Conservation (phyloP, 1,140 invertebrate species). For the Macrosteles quadrilineatus region DNA sequence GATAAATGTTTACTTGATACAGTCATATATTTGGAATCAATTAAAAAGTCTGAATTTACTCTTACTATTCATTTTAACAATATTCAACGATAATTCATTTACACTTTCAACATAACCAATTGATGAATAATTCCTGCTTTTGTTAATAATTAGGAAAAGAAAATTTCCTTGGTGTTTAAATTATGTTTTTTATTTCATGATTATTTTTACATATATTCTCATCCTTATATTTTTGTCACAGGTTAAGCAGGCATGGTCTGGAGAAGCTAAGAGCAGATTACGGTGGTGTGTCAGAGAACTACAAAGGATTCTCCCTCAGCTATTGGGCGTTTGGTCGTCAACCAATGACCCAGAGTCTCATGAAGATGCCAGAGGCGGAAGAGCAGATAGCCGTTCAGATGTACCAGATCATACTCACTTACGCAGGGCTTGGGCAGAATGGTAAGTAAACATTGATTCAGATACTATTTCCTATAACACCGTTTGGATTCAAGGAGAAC, state of each 20-base stretch:
- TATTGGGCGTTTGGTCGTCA: constrained; percentile 91
- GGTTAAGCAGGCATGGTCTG: constrained; percentile 83
- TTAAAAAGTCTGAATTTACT: no score
- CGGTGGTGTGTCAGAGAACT: constrained; percentile 74
- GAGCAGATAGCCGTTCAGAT: constrained; percentile 83
- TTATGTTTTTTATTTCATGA: no score
- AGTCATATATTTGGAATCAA: neutral
- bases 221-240: no score
- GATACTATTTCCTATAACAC: no score
- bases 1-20: constrained; percentile 16
- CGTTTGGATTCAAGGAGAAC: no score
- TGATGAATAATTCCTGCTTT: no score
- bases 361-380: constrained; percentile 80
- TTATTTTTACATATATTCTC: no score
- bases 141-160: no score
- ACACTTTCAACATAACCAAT: no score
- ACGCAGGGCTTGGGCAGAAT: constrained; percentile 80
- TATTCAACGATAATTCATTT: neutral
- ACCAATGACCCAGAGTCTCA: constrained; percentile 77
- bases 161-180: no score
- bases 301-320: constrained; percentile 81
- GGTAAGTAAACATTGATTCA: constrained; percentile 49
- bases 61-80: neutral
- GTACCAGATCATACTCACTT: constrained; percentile 74
- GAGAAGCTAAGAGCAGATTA: constrained; percentile 83